These are phyloP conservation scores for Pseudorectes ferrugineus DNA, from an alignment of 2,113 vertebrate genomes.

Conservation along the genomic window DNA sequence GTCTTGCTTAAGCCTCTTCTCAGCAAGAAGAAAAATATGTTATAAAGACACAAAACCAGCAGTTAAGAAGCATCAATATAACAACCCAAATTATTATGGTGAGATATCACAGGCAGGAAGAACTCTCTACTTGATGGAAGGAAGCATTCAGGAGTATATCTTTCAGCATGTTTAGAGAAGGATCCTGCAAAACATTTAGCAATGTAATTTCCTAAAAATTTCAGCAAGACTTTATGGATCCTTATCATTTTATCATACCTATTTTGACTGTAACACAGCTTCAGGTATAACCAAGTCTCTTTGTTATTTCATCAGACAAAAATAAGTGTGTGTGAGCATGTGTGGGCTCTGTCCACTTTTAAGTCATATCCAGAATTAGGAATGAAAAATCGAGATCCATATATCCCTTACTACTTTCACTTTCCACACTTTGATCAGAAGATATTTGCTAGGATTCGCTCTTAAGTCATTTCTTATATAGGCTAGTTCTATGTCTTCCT, in stretches of 20 bases:
- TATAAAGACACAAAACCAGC: background rate
- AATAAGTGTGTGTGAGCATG: background rate
- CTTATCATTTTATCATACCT: background rate
- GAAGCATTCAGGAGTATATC: background rate
- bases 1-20: slow-evolving; percentile 56
- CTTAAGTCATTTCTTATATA: background rate
- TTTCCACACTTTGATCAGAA: background rate
- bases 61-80: background rate
- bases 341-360: background rate
- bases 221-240: background rate
- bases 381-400: background rate
- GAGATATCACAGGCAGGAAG: background rate
- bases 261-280: background rate
- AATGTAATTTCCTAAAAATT: background rate
- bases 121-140: background rate
- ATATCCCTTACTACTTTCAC: background rate
- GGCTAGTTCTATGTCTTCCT: background rate
- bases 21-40: background rate
- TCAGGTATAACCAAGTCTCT: background rate
- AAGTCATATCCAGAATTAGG: background rate
- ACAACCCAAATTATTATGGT: background rate
- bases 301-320: background rate
- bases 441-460: background rate
- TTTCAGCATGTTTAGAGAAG: background rate
- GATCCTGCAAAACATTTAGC: background rate